Evolutionary conservation across 2,888 invertebrate genomes (phyloP), one percentile per base, ranked within the genome.

Genomic region (Plebejus melissa): DNA sequence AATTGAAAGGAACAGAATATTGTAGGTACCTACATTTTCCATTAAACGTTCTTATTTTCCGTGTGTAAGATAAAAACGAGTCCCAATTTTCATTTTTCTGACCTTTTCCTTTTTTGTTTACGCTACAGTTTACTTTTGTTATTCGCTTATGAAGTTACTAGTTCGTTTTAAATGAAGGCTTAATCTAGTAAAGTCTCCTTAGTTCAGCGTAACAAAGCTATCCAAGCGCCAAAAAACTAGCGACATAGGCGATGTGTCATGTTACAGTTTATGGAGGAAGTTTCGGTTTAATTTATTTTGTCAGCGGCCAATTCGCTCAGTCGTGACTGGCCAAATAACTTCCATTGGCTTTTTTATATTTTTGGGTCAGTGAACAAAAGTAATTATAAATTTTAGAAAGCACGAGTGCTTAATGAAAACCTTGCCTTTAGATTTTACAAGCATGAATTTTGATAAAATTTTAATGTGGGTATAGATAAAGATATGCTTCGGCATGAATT

Each of bases 301-400:
- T 71, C 71, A 71, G 46, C 28, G 71, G 46, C 50, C 46, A 71
- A 71, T 71, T 71, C 46, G 50, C n/a, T 50, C 22, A 22, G 41
- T n/a, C 71, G 28, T 71, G 71, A 71, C 71, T 71, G n/a, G 46
- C 71, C 71, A 71, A 71, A 71, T 13, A 71, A 71, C 41, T 70
- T 70, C 6, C 16, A n/a, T 36, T 38, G 38, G 7, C 69, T 9
- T 41, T 41, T 70, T 70, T 70, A 22, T 58, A 58, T 60, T 60
- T 60, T 22, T 58, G 4, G 4, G 13, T 16, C 11, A 54, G 11
- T 2, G 6, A 22, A 58, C 58, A 13, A 22, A 58, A 58, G n/a
- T n/a, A n/a, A 58, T 58, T 58, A 22, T n/a, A 58, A 58, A 2
- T 13, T 58, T 60, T 22, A 7, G 9, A 2, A 28, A 9, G 46